phyloP scores from a whole-genome alignment of 2,797 vertebrate genomes.

The Acrocephalus scirpaceus region DNA sequence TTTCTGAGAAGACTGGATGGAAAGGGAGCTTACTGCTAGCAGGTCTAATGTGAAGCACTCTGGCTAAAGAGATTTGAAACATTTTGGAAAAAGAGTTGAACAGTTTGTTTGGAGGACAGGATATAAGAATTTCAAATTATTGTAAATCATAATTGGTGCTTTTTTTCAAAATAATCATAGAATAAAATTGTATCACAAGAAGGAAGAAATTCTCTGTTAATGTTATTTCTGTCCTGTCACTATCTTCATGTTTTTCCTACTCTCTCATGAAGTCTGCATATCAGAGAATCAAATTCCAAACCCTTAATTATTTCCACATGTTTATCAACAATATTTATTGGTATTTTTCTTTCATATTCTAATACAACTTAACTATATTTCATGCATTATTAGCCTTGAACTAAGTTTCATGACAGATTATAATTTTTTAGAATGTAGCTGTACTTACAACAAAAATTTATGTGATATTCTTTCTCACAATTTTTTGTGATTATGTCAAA shows the following conservation, averaged over 20 bases:
- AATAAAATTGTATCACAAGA: neutral
- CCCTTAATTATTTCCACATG: neutral
- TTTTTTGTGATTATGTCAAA: neutral
- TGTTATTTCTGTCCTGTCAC: neutral
- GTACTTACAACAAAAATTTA: accelerated
- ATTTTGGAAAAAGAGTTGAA: neutral
- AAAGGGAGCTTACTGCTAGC: neutral
- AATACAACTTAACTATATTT: neutral
- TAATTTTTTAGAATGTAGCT: neutral
- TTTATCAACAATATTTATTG: neutral
- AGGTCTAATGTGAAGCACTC: neutral
- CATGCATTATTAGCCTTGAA: neutral
- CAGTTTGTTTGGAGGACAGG: neutral
- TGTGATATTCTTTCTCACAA: neutral
- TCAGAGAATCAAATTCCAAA: neutral
- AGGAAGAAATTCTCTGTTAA: neutral
- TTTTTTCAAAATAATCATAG: neutral
- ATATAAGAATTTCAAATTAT: neutral
- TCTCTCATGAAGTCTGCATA: neutral
- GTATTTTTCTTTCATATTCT: neutral
- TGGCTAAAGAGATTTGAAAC: neutral
- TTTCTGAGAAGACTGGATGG: neutral
- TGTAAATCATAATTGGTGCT: neutral
- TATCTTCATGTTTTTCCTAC: neutral
- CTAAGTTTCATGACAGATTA: neutral